Percentiles rank a stretch among this genome's conserved stretches.
Evolutionary conservation across 2,797 vertebrate genomes (phyloP).

Genomic region (Characodon lateralis): DNA sequence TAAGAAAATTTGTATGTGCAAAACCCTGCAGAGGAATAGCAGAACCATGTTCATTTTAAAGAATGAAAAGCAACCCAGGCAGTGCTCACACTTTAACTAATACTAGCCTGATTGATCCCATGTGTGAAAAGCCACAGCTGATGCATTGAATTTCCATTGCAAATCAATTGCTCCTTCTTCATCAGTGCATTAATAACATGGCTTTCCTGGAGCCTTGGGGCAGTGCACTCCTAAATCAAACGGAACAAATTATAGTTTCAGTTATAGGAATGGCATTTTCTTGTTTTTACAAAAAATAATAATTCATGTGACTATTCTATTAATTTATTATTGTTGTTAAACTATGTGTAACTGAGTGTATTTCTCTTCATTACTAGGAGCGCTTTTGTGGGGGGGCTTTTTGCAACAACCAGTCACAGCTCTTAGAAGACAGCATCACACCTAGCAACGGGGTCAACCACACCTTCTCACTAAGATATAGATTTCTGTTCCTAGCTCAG

Average conservation of each 20-base stretch:
- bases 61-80: not conserved
- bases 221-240: slow-evolving; percentile 14
- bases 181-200: slow-evolving; percentile 43
- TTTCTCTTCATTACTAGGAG: too few relatives aligned
- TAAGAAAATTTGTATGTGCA: not conserved
- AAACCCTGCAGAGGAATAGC: not conserved
- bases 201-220: slow-evolving; percentile 26
- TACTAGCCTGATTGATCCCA: slow-evolving; percentile 53
- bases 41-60: slow-evolving; percentile 4
- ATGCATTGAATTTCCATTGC: slow-evolving; percentile 55
- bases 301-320: not conserved
- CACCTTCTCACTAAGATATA: too few relatives aligned
- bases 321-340: too few relatives aligned
- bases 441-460: too few relatives aligned
- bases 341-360: too few relatives aligned
- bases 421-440: too few relatives aligned
- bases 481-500: too few relatives aligned
- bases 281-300: not conserved
- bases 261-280: slow-evolving; percentile 5
- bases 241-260: slow-evolving; percentile 4
- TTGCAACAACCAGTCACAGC: too few relatives aligned
- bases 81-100: slow-evolving; percentile 40
- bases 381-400: too few relatives aligned
- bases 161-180: slow-evolving; percentile 62
- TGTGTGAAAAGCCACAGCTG: slow-evolving; percentile 57